Base-by-base conservation (phyloP, 2,888 invertebrate species). In the Sericinus montela region DNA sequence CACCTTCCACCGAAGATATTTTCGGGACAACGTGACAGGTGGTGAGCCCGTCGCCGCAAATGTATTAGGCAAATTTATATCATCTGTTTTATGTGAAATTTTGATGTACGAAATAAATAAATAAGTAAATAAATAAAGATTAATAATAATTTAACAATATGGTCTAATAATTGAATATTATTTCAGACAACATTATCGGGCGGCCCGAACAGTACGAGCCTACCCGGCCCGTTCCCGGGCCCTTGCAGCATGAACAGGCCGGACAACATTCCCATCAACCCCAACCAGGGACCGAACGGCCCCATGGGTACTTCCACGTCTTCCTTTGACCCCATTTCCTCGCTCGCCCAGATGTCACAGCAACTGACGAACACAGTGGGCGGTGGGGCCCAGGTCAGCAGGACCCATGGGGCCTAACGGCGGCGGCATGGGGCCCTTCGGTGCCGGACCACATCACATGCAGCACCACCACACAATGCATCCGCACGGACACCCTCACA, bases 271-370 rank as follows among this genome's bases (percentile, higher is more conserved):
- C 87, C 81, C 62, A 89, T 81, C 63, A 87, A 80, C 66, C 87
- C 81, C 45, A 88, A 88, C 69, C 85, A 83, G 79, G 77, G 91
- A 67, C 81, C 87, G 77, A 63, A 88, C 76, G 72, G 92, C 69
- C 80, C 91, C 78, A 65, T 93, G 92, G 85, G 91, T 80, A 67
- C 83, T 4, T 61, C 77, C 35, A 75, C 83, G 37, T 72, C 90
- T 91, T 69, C 95, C 71, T 97, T 97, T 79, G 97, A 97, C 89
- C 97, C 97, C 0, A 97, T 97, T 65, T 95, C 97, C 44, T 97
- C 97, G 7, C 90, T 97, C 67, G 97, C 97, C 47, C 97, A 97
- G 80, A 97, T 97, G 97, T 96, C 96, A 55, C 97, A 97, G 69
- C 96, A 97, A 72, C 83, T 97, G 57, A 96, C 97, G 10, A 95